Evolutionary conservation across 1,140 invertebrate genomes (phyloP).

Genomic region (Leptonema lineaticorne): DNA sequence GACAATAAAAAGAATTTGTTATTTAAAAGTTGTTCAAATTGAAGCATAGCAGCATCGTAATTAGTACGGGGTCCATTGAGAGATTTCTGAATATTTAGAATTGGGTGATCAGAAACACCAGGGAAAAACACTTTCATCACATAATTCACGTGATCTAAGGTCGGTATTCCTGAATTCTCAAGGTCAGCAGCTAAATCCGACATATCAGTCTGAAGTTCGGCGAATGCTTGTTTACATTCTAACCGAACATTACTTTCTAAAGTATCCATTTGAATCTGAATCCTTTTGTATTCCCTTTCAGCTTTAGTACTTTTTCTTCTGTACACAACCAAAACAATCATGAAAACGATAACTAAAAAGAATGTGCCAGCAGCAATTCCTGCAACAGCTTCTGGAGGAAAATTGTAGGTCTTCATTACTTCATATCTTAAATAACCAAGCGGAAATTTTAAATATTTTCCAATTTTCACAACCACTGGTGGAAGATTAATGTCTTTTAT

Average conservation of each 20-base stretch:
- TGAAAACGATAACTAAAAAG: conserved; percentile 79
- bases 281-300: conserved; percentile 93
- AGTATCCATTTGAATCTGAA: conserved; percentile 99
- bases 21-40: conserved; percentile 91
- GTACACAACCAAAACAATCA: conserved; percentile 85
- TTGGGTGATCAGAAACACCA: conserved; percentile 88
- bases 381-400: conserved; percentile 84
- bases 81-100: conserved; percentile 80
- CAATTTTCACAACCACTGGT: conserved; percentile 87
- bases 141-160: conserved; percentile 92
- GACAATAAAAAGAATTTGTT: conserved; percentile 91
- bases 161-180: conserved; percentile 93
- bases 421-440: conserved; percentile 90
- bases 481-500: conserved; percentile 71
- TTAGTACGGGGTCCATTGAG: conserved; percentile 79
- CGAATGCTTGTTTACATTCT: conserved; percentile 98
- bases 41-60: conserved; percentile 90
- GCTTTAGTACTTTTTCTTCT: conserved; percentile 91
- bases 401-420: conserved; percentile 77
- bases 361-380: conserved; percentile 82
- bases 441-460: conserved; percentile 80
- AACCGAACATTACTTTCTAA: conserved; percentile 95
- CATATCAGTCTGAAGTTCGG: conserved; percentile 99
- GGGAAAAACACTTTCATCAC: conserved; percentile 99
- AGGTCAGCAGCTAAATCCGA: conserved; percentile 95